Base-by-base conservation (phyloP, 1,140 invertebrate species). In the Sweltsa coloradensis region DNA sequence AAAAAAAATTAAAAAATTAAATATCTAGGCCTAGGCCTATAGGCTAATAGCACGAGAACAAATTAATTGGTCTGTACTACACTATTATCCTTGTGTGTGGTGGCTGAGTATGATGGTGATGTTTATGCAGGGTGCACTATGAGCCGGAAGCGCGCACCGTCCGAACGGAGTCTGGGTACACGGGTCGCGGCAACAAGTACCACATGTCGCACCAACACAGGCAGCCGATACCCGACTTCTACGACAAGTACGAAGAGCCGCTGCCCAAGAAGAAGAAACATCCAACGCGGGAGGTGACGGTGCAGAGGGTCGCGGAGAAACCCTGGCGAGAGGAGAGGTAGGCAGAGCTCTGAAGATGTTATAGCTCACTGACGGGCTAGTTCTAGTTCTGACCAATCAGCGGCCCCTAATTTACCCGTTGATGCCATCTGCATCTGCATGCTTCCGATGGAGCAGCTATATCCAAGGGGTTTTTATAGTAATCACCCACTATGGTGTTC, bases 271-370 rank as follows among this genome's bases (percentile, higher is more conserved):
- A 16, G 29, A n/a, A 47, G 21, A 27, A 25, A 18, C 45, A 47
- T 39, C 75, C 81, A 0, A 78, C 80, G 0, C 71, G 83, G 2
- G 84, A 88, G 63, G 84, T 88, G 0, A 86, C 85, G 40, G 81
- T 85, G 1, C 79, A 84, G 56, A 71, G 79, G 5, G 76, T 81
- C n/a, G n/a, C n/a, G 9, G 78, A 82, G 14, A 60, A 60, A 47
- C 43, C 57, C 4, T 56, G 47, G 31, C 50, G 54, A 45, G 54
- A 56, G 34, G 49, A 53, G 18, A 56, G 51, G 53, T 55, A 37
- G 34, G 3, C 29, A 16, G 14, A 6, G 3, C 36, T 13, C 11
- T 31, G 2, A 13, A 2, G 14, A 31, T 31, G 14, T 31, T 31
- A 13, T n/a, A n/a, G n/a, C n/a, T n/a, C n/a, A n/a, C n/a, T n/a